These are phyloP conservation scores for Pristionchus exspectatus DNA, from an alignment of 2,888 invertebrate genomes.

Conservation along the genomic window DNA sequence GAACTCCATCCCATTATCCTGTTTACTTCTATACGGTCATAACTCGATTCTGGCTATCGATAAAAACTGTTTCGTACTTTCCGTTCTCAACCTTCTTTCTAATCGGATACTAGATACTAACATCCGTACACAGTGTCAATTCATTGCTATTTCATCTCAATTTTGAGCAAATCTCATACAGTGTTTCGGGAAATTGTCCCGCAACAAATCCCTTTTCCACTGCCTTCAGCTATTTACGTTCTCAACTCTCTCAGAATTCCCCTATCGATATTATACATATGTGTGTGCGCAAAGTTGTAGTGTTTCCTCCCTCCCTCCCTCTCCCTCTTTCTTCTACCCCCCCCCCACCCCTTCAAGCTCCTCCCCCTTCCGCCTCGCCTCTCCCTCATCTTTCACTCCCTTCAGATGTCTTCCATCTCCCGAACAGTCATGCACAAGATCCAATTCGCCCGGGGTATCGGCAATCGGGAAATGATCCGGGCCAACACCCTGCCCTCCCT, in stretches of 20 bases:
- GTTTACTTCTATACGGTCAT: background rate
- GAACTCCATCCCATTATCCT: background rate
- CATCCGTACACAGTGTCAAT: background rate
- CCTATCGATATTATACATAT: background rate
- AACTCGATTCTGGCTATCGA: background rate
- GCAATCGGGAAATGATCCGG: conserved; percentile 70
- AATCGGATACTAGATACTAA: background rate
- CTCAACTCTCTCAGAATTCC: background rate
- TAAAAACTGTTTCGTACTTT: background rate
- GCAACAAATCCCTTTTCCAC: too few relatives aligned
- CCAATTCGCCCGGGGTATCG: conserved; percentile 73
- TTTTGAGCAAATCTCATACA: too few relatives aligned
- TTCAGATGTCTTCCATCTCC: conserved; percentile 63
- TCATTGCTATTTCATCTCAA: too few relatives aligned
- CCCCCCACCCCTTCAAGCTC: background rate
- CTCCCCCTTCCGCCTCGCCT: conserved; percentile 43
- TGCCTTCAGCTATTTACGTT: too few relatives aligned
- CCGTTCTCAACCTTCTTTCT: background rate
- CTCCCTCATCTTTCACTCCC: conserved; percentile 3
- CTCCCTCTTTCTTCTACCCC: background rate
- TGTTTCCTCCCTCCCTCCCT: conserved; percentile 31
- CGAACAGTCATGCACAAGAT: conserved; percentile 73
- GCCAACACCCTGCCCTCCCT: conserved; percentile 71
- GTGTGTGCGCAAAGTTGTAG: background rate
- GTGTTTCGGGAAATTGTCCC: too few relatives aligned